Percentiles rank a stretch among this genome's conserved stretches.
Evolutionary conservation across 1,140 invertebrate species (phyloP).

Genomic region (Sitophilus oryzae): DNA sequence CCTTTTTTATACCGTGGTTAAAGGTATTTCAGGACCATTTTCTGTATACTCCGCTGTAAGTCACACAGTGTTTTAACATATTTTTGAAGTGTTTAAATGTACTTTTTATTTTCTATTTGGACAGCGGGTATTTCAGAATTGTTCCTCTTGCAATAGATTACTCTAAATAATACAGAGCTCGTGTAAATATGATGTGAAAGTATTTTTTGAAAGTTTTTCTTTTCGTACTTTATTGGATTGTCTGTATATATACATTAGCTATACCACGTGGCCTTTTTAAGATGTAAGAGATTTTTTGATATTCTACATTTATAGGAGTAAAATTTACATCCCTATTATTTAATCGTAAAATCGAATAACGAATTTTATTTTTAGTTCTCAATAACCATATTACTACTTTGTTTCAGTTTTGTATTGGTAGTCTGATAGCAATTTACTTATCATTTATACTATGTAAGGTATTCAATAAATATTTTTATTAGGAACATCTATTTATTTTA

Average conservation of each 20-base stretch:
- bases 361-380: slow-evolving; percentile 7
- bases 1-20: slow-evolving; percentile 17
- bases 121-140: too few relatives aligned
- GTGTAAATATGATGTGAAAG: slow-evolving; percentile 12
- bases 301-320: slow-evolving; percentile 16
- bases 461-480: slow-evolving; percentile 36
- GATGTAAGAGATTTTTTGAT: slow-evolving; percentile 24
- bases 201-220: slow-evolving; percentile 18
- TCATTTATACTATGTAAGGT: slow-evolving; percentile 35
- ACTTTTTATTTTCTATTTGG: too few relatives aligned
- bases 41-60: too few relatives aligned
- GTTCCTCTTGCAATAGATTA: too few relatives aligned
- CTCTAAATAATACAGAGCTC: too few relatives aligned
- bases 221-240: slow-evolving; percentile 8
- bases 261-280: slow-evolving; percentile 30
- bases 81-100: too few relatives aligned
- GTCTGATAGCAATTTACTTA: slow-evolving; percentile 27
- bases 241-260: slow-evolving; percentile 23
- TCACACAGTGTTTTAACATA: too few relatives aligned
- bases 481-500: too few relatives aligned
- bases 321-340: slow-evolving; percentile 6
- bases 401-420: slow-evolving; percentile 16
- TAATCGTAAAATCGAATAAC: slow-evolving; percentile 9
- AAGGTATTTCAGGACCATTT: slow-evolving; percentile 6
- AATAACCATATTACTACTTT: too few relatives aligned